These are phyloP conservation scores for Spatula clypeata DNA, from an alignment of 2,797 vertebrate species.

Conservation along the genomic window DNA sequence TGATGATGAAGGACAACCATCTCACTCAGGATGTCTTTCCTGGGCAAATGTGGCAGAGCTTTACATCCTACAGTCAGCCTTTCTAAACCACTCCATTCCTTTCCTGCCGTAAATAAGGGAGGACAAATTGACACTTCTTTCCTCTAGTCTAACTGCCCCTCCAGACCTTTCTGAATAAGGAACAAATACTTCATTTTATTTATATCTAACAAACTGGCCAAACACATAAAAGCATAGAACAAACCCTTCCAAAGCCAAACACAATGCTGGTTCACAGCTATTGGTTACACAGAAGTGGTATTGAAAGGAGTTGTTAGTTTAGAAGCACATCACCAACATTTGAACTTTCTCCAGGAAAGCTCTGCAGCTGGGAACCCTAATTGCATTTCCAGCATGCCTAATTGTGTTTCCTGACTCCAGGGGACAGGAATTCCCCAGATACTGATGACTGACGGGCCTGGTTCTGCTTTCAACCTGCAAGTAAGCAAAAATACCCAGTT, in stretches of 20 bases:
- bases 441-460: background rate
- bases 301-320: background rate
- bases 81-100: background rate
- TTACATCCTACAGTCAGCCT: background rate
- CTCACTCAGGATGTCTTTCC: background rate
- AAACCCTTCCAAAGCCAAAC: background rate
- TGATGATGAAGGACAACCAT: background rate
- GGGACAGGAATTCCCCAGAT: background rate
- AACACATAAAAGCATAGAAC: background rate
- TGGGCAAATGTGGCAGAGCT: background rate
- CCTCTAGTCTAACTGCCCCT: background rate
- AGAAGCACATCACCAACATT: background rate
- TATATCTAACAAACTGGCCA: background rate
- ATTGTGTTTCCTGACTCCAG: background rate
- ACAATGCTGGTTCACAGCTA: background rate
- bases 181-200: background rate
- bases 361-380: constrained; percentile 3
- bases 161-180: background rate
- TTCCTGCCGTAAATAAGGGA: background rate
- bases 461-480: constrained; percentile 8
- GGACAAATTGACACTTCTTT: background rate
- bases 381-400: constrained; percentile 14
- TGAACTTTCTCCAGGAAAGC: background rate
- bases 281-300: background rate
- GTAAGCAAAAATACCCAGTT: background rate